Percentiles rank a stretch among this genome's conserved stretches.
Evolutionary conservation across 1,140 invertebrate species (phyloP).

Genomic region (Tetramorium alpestre): DNA sequence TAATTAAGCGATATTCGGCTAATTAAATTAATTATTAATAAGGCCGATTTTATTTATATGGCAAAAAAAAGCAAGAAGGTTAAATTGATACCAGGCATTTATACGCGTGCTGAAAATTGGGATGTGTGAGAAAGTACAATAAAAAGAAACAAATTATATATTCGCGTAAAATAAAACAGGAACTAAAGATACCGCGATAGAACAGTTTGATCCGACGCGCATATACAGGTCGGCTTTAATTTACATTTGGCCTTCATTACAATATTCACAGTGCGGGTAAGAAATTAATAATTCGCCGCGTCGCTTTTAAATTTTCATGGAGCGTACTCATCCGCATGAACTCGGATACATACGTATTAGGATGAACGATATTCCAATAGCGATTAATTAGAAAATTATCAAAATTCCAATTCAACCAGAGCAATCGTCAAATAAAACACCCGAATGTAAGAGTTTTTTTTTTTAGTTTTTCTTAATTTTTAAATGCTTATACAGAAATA

Average conservation of each 20-base stretch:
- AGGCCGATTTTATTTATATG: neutral
- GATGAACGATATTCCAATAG: slow-evolving; percentile 30
- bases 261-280: slow-evolving; percentile 45
- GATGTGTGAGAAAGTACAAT: neutral
- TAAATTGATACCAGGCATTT: neutral
- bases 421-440: neutral
- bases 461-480: neutral
- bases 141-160: slow-evolving; percentile 24
- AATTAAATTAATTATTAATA: slow-evolving; percentile 1
- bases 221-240: slow-evolving; percentile 31
- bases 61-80: slow-evolving; percentile 10
- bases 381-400: slow-evolving; percentile 11
- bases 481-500: neutral
- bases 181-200: neutral
- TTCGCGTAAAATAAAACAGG: neutral
- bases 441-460: neutral
- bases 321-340: neutral
- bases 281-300: slow-evolving; percentile 49
- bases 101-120: neutral
- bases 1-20: neutral
- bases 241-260: slow-evolving; percentile 32
- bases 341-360: neutral
- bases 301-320: slow-evolving; percentile 45
- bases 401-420: slow-evolving; percentile 54
- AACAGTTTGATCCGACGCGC: neutral